phyloP scores from a whole-genome alignment of 2,888 invertebrate species.

The Nomada ferruginata region DNA sequence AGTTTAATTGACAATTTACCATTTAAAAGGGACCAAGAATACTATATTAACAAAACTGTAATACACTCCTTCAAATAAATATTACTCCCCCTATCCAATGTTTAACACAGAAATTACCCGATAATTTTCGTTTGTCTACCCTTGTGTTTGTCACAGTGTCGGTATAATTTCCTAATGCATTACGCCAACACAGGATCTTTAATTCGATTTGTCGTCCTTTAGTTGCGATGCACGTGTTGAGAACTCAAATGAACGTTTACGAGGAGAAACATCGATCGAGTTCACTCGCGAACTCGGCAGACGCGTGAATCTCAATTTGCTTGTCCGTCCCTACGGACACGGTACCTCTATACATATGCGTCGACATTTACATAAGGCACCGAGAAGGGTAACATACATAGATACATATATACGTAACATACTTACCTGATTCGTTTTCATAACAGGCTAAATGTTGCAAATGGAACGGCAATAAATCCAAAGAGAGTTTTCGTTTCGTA shows the following conservation, averaged over 20 bases:
- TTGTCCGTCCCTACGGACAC: slow-evolving; percentile 57
- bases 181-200: background rate
- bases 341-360: slow-evolving; percentile 41
- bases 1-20: too few species aligned
- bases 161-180: background rate
- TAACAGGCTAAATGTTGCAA: slow-evolving; percentile 17
- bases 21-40: too few species aligned
- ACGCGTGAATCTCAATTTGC: slow-evolving; percentile 71
- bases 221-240: slow-evolving; percentile 2
- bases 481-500: slow-evolving; percentile 4
- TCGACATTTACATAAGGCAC: slow-evolving; percentile 60
- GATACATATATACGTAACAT: slow-evolving; percentile 2
- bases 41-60: too few species aligned
- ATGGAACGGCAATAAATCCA: slow-evolving; percentile 5
- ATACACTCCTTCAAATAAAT: too few species aligned
- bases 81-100: too few species aligned
- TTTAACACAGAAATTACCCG: too few species aligned
- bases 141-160: too few species aligned
- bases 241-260: slow-evolving; percentile 32
- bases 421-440: slow-evolving; percentile 42
- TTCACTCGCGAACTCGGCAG: slow-evolving; percentile 57
- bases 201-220: slow-evolving; percentile 1
- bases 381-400: background rate
- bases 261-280: slow-evolving; percentile 63
- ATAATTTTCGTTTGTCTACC: too few species aligned